Percentiles rank a stretch among this genome's conserved stretches.
Conservation (phyloP, 2,888 invertebrate genomes). For the Diaperis boleti region DNA sequence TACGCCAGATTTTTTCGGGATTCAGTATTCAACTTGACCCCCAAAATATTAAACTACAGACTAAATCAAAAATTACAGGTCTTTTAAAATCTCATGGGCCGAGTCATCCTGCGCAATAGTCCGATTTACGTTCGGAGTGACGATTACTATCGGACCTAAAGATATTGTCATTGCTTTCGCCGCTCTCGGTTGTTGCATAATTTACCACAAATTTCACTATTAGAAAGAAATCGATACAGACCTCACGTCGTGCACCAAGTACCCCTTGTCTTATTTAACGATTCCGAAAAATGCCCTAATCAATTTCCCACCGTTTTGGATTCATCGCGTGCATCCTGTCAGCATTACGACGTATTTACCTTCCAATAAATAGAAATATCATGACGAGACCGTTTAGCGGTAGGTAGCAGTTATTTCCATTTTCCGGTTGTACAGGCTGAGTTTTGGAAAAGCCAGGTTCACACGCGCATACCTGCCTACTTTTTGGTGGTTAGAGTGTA, state of each 20-base stretch:
- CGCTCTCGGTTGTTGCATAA: too few relatives aligned
- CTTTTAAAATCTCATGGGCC: too few relatives aligned
- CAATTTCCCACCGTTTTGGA: conserved; percentile 36
- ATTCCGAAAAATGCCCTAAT: conserved; percentile 38
- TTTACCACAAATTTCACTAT: conserved; percentile 11
- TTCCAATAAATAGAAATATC: conserved; percentile 39
- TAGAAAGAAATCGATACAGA: conserved; percentile 13
- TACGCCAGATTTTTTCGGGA: too few relatives aligned
- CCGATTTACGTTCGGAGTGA: too few relatives aligned
- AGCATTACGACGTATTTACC: conserved; percentile 32
- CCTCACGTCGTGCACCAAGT: conserved; percentile 20
- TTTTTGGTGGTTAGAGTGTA: too few relatives aligned
- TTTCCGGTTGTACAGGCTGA: not conserved
- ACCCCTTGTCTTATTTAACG: conserved; percentile 26
- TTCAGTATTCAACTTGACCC: too few relatives aligned
- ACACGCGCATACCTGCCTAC: too few relatives aligned
- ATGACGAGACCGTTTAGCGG: conserved; percentile 34
- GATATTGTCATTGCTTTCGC: too few relatives aligned
- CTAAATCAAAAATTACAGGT: too few relatives aligned
- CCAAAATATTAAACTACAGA: too few relatives aligned
- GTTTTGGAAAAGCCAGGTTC: not conserved
- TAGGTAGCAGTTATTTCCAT: conserved; percentile 14
- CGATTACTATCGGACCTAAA: too few relatives aligned
- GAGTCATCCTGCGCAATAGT: too few relatives aligned
- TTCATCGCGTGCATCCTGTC: conserved; percentile 42